phyloP scores from a whole-genome alignment of 2,113 vertebrate genomes.

The Benitochromis conjunctus region DNA sequence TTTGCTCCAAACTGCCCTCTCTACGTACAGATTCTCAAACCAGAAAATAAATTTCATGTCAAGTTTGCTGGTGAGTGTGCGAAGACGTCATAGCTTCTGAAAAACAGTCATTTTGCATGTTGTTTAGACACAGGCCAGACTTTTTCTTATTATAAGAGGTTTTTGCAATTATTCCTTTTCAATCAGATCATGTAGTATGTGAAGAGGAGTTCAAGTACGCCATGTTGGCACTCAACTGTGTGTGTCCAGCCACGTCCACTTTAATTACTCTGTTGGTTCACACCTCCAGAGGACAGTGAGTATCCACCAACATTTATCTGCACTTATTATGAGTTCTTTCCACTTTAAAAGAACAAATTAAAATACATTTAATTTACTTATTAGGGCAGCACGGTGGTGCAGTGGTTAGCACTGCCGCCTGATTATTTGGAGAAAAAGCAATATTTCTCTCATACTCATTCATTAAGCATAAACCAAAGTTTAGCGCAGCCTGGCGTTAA shows the following conservation, averaged over 20 bases:
- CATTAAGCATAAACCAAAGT: neutral
- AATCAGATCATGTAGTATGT: conserved; percentile 94
- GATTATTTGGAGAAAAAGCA: neutral
- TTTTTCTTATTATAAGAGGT: neutral
- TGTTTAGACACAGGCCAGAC: neutral
- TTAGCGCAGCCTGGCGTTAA: neutral
- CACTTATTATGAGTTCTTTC: neutral
- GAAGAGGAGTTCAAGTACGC: conserved; percentile 99
- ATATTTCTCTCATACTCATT: neutral
- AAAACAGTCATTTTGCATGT: neutral
- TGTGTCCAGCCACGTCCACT: conserved; percentile 97
- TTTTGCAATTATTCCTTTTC: neutral
- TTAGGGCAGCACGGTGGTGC: neutral
- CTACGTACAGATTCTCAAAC: conserved; percentile 97
- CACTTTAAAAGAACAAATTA: too few species aligned
- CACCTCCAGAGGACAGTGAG: conserved; percentile 98
- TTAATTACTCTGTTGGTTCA: conserved; percentile 96
- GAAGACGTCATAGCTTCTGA: too few species aligned
- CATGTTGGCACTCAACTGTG: conserved; percentile 96
- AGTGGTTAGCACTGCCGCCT: neutral
- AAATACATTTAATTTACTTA: neutral
- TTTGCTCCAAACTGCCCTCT: conserved; percentile 97
- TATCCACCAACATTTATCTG: conserved; percentile 23
- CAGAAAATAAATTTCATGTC: conserved; percentile 98
- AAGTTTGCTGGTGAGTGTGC: conserved; percentile 91